Evolutionary conservation across 2,113 vertebrate genomes (phyloP), one percentile per base, ranked within the genome.

Genomic region (Corvus hawaiiensis): DNA sequence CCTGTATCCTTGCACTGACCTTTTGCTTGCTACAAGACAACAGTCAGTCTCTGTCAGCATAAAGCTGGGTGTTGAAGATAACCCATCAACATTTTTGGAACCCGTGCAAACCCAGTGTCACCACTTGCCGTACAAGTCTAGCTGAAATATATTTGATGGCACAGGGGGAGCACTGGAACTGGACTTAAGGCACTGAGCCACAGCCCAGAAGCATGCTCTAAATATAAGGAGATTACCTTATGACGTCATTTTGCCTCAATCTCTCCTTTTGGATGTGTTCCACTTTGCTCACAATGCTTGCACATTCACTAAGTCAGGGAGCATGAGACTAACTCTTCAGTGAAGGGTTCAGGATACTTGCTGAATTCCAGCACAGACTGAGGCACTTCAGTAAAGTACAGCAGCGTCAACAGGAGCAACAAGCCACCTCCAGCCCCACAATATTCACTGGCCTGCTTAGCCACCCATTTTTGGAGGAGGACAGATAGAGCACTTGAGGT

Each of bases 181-280:
- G 41, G 37, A 69, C 49, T 83, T 56, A 22, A 49, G 48, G 66
- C 46, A 86, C 1, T 44, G 55, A 86, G 74, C 75, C 68, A 62
- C 79, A 80, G 55, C 26, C 67, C 76, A 88, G 82, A 67, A 89
- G 9, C 5, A 0, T 72, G 69, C n/a, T 67, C 28, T 74, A 71
- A 92, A 77, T 39, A 11, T 48, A 84, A 95, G 44, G 32, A 56
- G 33, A 91, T 84, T 91, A 77, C 79, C 75, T 90, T 94, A 90
- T 81, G 90, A 97, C 90, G 83, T 68, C 80, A 62, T 90, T 95
- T 67, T 94, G 85, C 72, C 52, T 82, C 66, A 41, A 1, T n/a
- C 64, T 89, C 80, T 94, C 44, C 24, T 81, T 87, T 84, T 91
- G 91, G 91, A 81, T 75, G 23, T 64, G 32, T 78, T 95, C 86